Conservation (phyloP, 1,140 invertebrate species). For the Oscheius sp. region DNA sequence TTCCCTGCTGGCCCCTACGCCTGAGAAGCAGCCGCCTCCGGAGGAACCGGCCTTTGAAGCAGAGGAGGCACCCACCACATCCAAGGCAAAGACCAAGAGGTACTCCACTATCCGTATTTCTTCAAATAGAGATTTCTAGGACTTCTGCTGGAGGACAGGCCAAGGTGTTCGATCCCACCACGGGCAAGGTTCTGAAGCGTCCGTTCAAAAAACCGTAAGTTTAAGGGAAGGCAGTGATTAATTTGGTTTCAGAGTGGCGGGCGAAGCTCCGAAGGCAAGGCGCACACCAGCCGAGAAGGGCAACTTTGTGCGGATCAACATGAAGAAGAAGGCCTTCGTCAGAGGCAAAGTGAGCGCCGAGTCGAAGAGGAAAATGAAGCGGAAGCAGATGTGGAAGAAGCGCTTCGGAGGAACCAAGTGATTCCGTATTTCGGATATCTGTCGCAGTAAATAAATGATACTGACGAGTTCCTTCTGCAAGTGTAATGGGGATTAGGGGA, state of each 20-base stretch:
- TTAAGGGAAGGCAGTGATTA: background rate
- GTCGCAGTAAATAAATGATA: too few relatives aligned
- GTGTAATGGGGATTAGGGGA: too few relatives aligned
- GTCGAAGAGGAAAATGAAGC: constrained; percentile 21
- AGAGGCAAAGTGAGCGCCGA: constrained; percentile 28
- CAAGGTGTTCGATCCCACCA: constrained; percentile 18
- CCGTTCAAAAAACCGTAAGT: background rate
- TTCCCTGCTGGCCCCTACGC: background rate
- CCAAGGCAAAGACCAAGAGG: background rate
- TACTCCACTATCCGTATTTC: background rate
- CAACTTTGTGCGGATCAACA: constrained; percentile 26
- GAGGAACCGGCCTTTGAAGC: background rate
- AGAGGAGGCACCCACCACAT: background rate
- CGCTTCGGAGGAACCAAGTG: too few relatives aligned
- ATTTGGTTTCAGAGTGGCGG: constrained; percentile 17
- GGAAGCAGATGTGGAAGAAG: constrained; percentile 29
- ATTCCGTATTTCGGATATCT: too few relatives aligned
- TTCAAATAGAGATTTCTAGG: background rate
- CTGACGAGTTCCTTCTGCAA: too few relatives aligned
- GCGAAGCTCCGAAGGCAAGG: background rate
- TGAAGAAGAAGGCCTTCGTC: constrained; percentile 25
- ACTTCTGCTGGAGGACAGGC: background rate
- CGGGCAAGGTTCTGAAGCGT: background rate
- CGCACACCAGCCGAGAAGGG: background rate
- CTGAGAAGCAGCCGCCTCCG: background rate